These are phyloP conservation scores for Antheraea pernyi DNA, from an alignment of 1,140 invertebrate genomes.

Conservation along the genomic window DNA sequence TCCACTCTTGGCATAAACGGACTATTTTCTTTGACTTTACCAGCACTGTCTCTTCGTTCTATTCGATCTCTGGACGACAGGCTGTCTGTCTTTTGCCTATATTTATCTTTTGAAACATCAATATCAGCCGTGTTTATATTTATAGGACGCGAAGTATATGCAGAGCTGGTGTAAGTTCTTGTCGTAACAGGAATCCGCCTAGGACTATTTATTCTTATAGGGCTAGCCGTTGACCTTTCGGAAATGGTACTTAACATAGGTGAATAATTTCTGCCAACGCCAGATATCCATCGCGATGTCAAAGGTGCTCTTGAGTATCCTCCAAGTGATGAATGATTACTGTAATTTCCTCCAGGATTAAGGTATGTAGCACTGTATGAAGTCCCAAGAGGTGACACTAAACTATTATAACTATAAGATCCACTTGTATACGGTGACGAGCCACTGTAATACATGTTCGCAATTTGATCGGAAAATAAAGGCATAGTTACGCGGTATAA, in stretches of 20 bases:
- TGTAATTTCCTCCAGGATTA: slow-evolving; percentile 77
- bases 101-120: slow-evolving; percentile 85
- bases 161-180: slow-evolving; percentile 61
- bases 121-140: slow-evolving; percentile 90
- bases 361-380: slow-evolving; percentile 76
- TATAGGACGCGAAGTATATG: slow-evolving; percentile 80
- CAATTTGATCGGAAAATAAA: slow-evolving; percentile 79
- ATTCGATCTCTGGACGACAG: not conserved
- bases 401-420: slow-evolving; percentile 57
- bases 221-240: slow-evolving; percentile 78
- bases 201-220: slow-evolving; percentile 65
- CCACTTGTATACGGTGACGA: slow-evolving; percentile 56
- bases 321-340: slow-evolving; percentile 79
- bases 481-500: slow-evolving; percentile 72
- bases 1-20: slow-evolving; percentile 58
- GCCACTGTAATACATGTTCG: slow-evolving; percentile 80
- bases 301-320: slow-evolving; percentile 63
- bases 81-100: slow-evolving; percentile 59
- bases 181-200: slow-evolving; percentile 54
- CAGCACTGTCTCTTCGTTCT: not conserved
- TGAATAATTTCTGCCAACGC: slow-evolving; percentile 80
- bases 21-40: slow-evolving; percentile 40
- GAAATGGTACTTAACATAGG: slow-evolving; percentile 87
- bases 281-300: slow-evolving; percentile 53
- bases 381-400: slow-evolving; percentile 49